Percentiles rank a stretch among this genome's conserved stretches.
Evolutionary conservation across 2,888 invertebrate genomes (phyloP).

Genomic region (Drosophila mettleri): DNA sequence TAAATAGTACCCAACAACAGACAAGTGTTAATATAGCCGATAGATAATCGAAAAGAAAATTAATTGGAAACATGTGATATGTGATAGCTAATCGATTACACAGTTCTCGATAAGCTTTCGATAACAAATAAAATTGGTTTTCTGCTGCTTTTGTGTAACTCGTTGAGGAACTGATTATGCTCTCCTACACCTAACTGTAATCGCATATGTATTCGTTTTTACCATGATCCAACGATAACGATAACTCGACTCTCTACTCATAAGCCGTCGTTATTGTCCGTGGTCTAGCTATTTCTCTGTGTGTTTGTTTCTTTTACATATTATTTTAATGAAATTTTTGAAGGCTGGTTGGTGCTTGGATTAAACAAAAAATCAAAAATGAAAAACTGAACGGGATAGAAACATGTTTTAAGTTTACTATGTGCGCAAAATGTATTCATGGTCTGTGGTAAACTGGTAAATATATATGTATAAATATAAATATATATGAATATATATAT

Average conservation of each 20-base stretch:
- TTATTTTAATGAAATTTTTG: slow-evolving; percentile 55
- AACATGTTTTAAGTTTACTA: slow-evolving; percentile 67
- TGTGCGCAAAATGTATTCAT: slow-evolving; percentile 81
- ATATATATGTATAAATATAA: slow-evolving; percentile 57
- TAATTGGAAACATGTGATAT: not conserved
- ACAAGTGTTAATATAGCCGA: slow-evolving; percentile 6
- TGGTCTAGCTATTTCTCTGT: slow-evolving; percentile 45
- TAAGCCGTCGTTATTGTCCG: slow-evolving; percentile 49
- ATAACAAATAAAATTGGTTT: slow-evolving; percentile 11
- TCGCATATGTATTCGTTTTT: slow-evolving; percentile 31
- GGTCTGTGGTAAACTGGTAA: slow-evolving; percentile 83
- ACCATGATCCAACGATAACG: slow-evolving; percentile 39
- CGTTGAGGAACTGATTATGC: slow-evolving; percentile 22
- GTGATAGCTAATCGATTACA: slow-evolving; percentile 1
- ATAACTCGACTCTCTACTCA: slow-evolving; percentile 27
- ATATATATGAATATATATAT: slow-evolving; percentile 42
- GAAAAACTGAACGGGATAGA: slow-evolving; percentile 58
- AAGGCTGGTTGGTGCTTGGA: slow-evolving; percentile 83
- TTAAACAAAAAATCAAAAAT: slow-evolving; percentile 48
- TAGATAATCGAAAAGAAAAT: not conserved
- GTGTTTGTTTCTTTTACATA: slow-evolving; percentile 47
- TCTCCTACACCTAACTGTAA: slow-evolving; percentile 36
- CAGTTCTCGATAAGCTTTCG: slow-evolving; percentile 16
- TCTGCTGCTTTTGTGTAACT: slow-evolving; percentile 52
- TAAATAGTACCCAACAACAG: not conserved